Percentiles rank a stretch among this genome's conserved stretches.
Conservation (phyloP, 2,888 invertebrate genomes). For the Frankliniella intonsa region DNA sequence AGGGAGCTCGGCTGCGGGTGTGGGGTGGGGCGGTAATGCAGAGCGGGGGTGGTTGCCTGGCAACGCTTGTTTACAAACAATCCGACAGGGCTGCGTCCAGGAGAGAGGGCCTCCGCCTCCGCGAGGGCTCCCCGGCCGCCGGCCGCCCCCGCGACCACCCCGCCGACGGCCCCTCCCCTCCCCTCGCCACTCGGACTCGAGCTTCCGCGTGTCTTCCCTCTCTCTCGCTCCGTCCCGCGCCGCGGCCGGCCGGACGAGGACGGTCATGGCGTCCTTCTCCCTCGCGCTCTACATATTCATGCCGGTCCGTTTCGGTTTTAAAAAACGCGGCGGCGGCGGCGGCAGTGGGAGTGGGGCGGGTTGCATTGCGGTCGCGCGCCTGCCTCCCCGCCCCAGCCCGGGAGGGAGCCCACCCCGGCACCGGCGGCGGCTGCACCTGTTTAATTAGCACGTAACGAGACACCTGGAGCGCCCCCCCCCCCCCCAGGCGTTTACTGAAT, state of each 20-base stretch:
- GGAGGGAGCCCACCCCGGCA: no score
- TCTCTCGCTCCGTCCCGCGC: no score
- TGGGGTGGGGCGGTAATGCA: not conserved
- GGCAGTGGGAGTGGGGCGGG: no score
- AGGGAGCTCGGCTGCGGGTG: not conserved
- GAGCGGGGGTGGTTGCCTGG: not conserved
- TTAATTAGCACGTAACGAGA: no score
- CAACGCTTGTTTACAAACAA: slow-evolving; percentile 19
- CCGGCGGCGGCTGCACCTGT: no score
- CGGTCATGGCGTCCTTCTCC: not conserved
- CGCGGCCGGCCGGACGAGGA: not conserved
- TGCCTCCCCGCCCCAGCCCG: no score
- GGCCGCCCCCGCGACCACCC: not conserved
- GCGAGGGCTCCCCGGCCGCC: no score
- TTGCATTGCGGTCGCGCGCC: no score
- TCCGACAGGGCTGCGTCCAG: not conserved
- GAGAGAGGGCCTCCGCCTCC: not conserved
- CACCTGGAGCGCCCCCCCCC: no score
- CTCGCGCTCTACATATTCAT: slow-evolving; percentile 5
- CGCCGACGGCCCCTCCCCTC: not conserved
- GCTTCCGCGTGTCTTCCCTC: not conserved
- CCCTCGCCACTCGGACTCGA: not conserved
- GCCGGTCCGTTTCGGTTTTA: slow-evolving; percentile 1
- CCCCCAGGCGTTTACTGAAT: no score
- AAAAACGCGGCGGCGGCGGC: not conserved